Evolutionary conservation across 2,888 invertebrate species (phyloP), one percentile per base, ranked within the genome.

Genomic region (Andrena fulva): DNA sequence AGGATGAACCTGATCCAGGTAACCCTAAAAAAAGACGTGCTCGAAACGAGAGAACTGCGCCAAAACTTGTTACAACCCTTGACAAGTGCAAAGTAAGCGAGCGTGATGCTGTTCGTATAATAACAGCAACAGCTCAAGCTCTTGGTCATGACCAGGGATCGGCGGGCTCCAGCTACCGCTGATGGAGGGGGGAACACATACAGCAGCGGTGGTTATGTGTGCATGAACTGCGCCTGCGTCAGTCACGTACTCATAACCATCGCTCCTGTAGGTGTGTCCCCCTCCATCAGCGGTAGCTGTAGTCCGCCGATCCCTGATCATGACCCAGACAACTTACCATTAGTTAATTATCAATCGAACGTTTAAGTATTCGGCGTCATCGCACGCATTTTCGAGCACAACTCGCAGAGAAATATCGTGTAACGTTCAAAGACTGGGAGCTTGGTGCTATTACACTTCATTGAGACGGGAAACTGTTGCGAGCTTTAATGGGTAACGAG

Each of bases 21-120:
- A 24, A 24, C 10, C 60, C 31, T 8, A n/a, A 56, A 56, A 29
- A 50, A 12, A 16, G 8, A 68, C 5, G 31, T 12, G 24, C n/a
- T 0, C n/a, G 56, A 68, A 16, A 7, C 1, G 10, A 35, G 2
- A n/a, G 50, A 7, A 31, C 20, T 10, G 27, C 35, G 4, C 12
- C 50, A 50, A 60, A 70, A 60, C 60, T 70, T 16, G 70, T 70
- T 10, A 42, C 56, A 59, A 50, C 48, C 6, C 27, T 60, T 6
- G 68, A 69, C n/a, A 69, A 69, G 12, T 59, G 27, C 16, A 56
- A 69, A 42, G 24, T 59, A 27, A 50, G 50, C 8, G 67, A 67
- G 12, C 67, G 67, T n/a, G 67, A 67, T 67, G 52, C 31, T 48
- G 52, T 67, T 20, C 52, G 52, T 24, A 52, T 48, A 7, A 66